These are phyloP conservation scores for Minunthozetes semirufus DNA, from an alignment of 2,888 invertebrate species.

Conservation along the genomic window DNA sequence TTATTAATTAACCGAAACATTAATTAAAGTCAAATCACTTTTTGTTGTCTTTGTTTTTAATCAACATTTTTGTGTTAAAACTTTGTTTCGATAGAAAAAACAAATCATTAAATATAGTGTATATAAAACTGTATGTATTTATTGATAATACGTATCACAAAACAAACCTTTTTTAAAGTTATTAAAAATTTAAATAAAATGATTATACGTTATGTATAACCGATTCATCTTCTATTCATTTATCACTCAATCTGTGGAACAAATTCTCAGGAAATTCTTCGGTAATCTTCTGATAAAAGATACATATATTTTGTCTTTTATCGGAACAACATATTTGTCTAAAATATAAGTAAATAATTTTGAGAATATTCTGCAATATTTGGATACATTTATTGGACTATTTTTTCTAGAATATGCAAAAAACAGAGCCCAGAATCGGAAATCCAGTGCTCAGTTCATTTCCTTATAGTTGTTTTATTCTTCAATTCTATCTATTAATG, in stretches of 20 bases:
- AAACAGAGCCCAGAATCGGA: no score
- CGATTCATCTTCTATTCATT: background rate
- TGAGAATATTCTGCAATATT: no score
- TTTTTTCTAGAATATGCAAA: no score
- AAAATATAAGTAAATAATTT: no score
- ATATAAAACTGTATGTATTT: background rate
- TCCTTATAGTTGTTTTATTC: no score
- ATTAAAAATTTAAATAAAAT: background rate
- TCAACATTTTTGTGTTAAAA: background rate
- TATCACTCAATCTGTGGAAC: background rate
- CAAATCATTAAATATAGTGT: constrained; percentile 7
- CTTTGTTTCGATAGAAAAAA: background rate
- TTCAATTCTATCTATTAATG: no score
- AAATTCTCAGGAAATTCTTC: no score
- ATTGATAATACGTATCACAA: background rate
- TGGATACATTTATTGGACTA: no score
- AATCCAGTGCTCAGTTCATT: no score
- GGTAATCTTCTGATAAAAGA: no score
- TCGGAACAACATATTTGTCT: no score
- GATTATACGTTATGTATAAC: background rate
- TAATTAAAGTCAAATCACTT: background rate
- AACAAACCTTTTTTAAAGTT: background rate
- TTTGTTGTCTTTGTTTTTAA: background rate
- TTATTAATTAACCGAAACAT: background rate
- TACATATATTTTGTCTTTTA: no score